phyloP scores from a whole-genome alignment of 2,113 vertebrate genomes.

The Nothoprocta pentlandii region DNA sequence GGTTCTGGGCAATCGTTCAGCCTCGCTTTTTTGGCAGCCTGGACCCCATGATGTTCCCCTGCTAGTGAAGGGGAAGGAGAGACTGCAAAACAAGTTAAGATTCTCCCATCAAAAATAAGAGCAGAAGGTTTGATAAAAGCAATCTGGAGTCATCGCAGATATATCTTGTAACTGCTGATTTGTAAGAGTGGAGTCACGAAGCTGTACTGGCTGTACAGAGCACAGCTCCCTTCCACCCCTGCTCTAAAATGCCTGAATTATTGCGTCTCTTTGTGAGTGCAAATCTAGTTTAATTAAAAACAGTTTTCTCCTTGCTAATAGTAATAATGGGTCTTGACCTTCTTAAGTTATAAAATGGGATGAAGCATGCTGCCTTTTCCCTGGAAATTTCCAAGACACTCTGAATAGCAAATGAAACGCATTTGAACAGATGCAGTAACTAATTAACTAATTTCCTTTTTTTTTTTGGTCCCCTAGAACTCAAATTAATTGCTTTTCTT shows the following conservation, averaged over 20 bases:
- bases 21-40: background rate
- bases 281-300: background rate
- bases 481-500: constrained; percentile 43
- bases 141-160: background rate
- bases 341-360: background rate
- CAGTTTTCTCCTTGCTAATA: background rate
- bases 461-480: background rate
- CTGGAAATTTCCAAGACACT: background rate
- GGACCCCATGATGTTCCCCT: background rate
- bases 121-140: constrained; percentile 44
- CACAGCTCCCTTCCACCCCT: background rate
- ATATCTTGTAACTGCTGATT: background rate
- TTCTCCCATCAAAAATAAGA: constrained; percentile 15
- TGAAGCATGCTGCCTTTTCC: background rate
- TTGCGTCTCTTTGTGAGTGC: background rate
- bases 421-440: background rate
- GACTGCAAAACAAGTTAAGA: background rate
- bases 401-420: background rate
- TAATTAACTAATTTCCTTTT: background rate
- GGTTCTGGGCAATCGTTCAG: background rate
- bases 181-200: constrained; percentile 1
- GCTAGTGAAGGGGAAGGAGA: background rate
- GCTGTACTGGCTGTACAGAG: background rate
- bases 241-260: background rate
- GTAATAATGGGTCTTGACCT: background rate